Base-by-base conservation (phyloP, 37 sponge, comb jelly and placozoan genomes). In the Spongilla lacustris region DNA sequence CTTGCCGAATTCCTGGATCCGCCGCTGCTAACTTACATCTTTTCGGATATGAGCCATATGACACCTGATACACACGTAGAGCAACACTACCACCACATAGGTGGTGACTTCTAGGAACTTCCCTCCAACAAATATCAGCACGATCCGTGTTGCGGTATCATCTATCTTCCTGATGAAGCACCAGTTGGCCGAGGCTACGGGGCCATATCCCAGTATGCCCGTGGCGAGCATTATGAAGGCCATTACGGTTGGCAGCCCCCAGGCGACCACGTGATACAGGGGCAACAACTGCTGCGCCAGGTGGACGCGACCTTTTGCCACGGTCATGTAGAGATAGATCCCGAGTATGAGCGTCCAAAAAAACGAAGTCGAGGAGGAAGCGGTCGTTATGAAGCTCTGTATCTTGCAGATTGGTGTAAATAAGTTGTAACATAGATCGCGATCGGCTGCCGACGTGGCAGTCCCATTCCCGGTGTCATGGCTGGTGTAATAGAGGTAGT, bases 291-390 rank as follows among this genome's bases (percentile, higher is more conserved):
- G 41, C 0, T 29, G 27, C 22, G 88, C 84, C 67, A 88, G 79
- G 0, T 9, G 30, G 30, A 26, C 71, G 28, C 81, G 80, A 0
- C 36, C 28, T 35, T 82, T 35, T 0, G 75, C n/a, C 5, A 81
- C 66, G 3, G 77, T 71, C 28, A 85, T 49, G 17, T 67, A 36
- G 68, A 95, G 82, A 41, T 92, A 86, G 67, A 92, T 36, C 1
- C 93, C 95, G 31, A 95, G 75, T 27, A 78, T 81, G 31, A 67
- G 33, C 4, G 90, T 95, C 95, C 95, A 95, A 13, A 89, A 87
- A 67, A 89, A 92, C 66, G 90, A 92, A 25, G 29, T 35, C 79
- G 89, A 75, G 12, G 90, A 80, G 19, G 90, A 89, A 50, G 69
- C 48, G 8, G 95, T 95, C 5, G 95, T 95, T 3, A 92, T 69